These are phyloP conservation scores for Myotis yumanensis DNA, from an alignment of 2,113 vertebrate species.

Conservation along the genomic window DNA sequence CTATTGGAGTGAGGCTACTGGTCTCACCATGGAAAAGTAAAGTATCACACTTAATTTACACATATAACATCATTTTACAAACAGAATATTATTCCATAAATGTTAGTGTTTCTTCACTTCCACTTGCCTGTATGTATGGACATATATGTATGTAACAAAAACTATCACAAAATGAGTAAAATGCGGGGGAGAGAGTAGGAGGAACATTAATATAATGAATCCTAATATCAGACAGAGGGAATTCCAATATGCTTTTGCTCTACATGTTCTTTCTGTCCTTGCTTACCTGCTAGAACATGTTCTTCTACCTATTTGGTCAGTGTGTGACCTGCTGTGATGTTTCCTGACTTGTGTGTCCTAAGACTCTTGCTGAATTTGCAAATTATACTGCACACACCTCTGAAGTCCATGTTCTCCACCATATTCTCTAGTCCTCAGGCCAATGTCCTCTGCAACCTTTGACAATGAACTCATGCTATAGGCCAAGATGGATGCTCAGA, in stretches of 20 bases:
- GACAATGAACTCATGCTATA: not conserved
- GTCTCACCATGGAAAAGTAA: not conserved
- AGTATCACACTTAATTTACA: not conserved
- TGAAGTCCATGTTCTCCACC: not conserved
- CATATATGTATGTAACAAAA: not conserved
- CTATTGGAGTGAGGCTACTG: not conserved
- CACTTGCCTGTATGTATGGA: no score
- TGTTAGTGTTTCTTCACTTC: not conserved
- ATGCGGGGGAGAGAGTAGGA: not conserved
- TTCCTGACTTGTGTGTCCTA: not conserved
- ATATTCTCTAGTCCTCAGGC: not conserved
- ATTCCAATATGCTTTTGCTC: not conserved
- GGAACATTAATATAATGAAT: not conserved
- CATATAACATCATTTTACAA: not conserved
- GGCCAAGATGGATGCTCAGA: not conserved
- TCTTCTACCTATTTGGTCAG: not conserved
- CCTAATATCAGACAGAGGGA: no score
- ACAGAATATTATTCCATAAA: not conserved
- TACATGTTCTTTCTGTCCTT: not conserved
- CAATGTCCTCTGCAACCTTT: not conserved
- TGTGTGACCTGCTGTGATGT: not conserved
- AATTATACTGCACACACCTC: not conserved
- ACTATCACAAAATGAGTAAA: not conserved
- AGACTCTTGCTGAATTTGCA: not conserved
- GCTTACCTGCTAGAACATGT: not conserved